Evolutionary conservation across 2,888 invertebrate species (phyloP).

Genomic region (Crioceris asparagi): DNA sequence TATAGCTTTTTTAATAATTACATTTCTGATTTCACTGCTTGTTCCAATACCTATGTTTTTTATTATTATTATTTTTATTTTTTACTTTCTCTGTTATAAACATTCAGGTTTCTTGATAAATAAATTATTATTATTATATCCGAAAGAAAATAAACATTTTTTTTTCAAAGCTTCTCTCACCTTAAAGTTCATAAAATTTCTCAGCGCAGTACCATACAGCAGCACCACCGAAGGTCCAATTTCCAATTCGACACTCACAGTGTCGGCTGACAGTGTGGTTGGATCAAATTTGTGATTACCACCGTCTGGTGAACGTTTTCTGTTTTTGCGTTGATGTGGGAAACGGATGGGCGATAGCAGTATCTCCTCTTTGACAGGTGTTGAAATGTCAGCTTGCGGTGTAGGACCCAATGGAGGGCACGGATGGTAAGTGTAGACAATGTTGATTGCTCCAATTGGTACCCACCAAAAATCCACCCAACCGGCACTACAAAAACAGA

Average conservation of each 20-base stretch:
- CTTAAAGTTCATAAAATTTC: conserved; percentile 80
- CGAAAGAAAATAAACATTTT: too few relatives aligned
- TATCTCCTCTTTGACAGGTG: conserved; percentile 90
- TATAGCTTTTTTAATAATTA: too few relatives aligned
- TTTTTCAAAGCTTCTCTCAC: too few relatives aligned
- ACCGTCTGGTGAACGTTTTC: conserved; percentile 42
- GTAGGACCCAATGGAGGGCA: conserved; percentile 79
- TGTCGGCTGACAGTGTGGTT: conserved; percentile 72
- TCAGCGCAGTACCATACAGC: conserved; percentile 84
- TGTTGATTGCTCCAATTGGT: conserved; percentile 84
- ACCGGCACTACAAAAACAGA: conserved; percentile 41
- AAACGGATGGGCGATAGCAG: conserved; percentile 85
- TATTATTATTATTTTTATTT: too few relatives aligned
- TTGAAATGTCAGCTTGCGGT: conserved; percentile 85
- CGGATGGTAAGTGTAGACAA: conserved; percentile 86
- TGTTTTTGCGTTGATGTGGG: conserved; percentile 47
- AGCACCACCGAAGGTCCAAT: conserved; percentile 88
- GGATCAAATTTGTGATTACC: conserved; percentile 80
- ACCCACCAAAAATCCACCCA: conserved; percentile 98
- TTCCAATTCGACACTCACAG: conserved; percentile 84
- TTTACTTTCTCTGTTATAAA: too few relatives aligned
- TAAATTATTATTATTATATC: too few relatives aligned
- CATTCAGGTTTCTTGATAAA: too few relatives aligned
- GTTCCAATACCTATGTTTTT: too few relatives aligned
- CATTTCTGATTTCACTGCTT: too few relatives aligned